A percentile compares a stretch with the other conserved stretches of the same genome.
These are phyloP conservation scores for Rhimphoctona megacephalus DNA, from an alignment of 2,888 invertebrate genomes.

Conservation along the genomic window DNA sequence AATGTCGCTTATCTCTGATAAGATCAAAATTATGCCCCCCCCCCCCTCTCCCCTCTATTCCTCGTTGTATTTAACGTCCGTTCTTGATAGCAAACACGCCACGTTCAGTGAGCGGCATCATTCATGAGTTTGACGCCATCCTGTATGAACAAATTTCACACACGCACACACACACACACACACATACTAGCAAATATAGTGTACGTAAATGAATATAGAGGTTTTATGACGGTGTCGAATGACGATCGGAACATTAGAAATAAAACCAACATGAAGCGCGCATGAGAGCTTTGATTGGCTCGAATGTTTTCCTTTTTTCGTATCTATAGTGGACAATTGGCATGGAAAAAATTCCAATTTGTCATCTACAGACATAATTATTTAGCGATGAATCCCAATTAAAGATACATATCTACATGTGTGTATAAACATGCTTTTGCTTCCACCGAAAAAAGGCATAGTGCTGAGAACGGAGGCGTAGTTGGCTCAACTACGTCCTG, in stretches of 20 bases:
- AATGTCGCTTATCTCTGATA: constrained; percentile 11
- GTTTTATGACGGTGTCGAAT: constrained; percentile 40
- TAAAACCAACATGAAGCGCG: not conserved
- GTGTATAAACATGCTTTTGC: not conserved
- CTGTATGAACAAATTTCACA: not conserved
- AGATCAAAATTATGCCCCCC: constrained; percentile 25
- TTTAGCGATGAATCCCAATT: not conserved
- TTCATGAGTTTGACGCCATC: constrained; percentile 57
- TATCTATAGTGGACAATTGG: not conserved
- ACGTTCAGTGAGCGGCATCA: constrained; percentile 55
- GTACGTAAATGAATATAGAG: not conserved
- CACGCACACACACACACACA: not conserved
- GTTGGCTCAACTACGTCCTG: too few relatives aligned
- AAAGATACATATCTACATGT: not conserved
- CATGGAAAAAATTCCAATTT: not conserved
- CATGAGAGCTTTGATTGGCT: not conserved
- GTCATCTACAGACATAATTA: not conserved
- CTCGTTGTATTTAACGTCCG: constrained; percentile 31
- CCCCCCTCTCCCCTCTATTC: not conserved
- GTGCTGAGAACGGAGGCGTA: too few relatives aligned
- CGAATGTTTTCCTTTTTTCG: not conserved
- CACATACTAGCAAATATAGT: not conserved
- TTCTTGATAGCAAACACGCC: constrained; percentile 44
- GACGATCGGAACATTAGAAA: constrained; percentile 26
- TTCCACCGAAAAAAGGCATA: too few relatives aligned